Base-by-base conservation (phyloP, 2,113 vertebrate genomes). In the Rhagologus leucostigma region DNA sequence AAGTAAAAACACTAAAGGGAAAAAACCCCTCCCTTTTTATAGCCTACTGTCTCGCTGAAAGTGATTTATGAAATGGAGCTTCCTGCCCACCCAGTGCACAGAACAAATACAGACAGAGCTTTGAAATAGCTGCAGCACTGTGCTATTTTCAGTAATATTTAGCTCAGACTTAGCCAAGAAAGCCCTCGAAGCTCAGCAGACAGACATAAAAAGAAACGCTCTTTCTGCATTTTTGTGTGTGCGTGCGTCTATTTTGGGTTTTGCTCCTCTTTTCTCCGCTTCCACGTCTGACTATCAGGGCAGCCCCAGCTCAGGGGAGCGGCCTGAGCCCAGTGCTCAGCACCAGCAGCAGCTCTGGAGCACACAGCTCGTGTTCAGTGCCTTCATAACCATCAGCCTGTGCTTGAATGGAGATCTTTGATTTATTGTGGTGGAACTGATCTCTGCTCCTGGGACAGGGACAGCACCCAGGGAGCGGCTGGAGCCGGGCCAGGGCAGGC, bases 31-130 rank as follows among this genome's bases (percentile, higher is more conserved):
- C 89, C 70, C 90, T 96, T 96, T 95, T 94, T 96, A 97, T 95
- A 96, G 96, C 91, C 86, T 81, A 81, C 94, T 93, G 82, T 96
- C 97, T 97, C 63, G n/a, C 68, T 96, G 96, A 91, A 97, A 97
- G 92, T 96, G 94, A 97, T 97, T 96, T 97, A 96, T 96, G 93
- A 94, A 88, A 96, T 60, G 92, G 76, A 95, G 88, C 96, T 97
- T 97, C 94, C 92, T 97, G 95, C 97, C 97, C 97, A 97, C 95
- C 94, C 95, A 97, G 92, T 62, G 92, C 91, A 95, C 84, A 85
- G 90, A 95, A 74, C 93, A 96, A 93, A 95, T 92, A 94, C 95
- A 94, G 93, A 95, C 95, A 96, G 92, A 41, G 86, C 90, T 94
- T 97, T 96, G 96, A 96, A 97, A 97, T 94, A 94, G 90, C 84